These are phyloP conservation scores for Philopotamus ludificatus DNA, from an alignment of 1,140 invertebrate species.

Conservation along the genomic window DNA sequence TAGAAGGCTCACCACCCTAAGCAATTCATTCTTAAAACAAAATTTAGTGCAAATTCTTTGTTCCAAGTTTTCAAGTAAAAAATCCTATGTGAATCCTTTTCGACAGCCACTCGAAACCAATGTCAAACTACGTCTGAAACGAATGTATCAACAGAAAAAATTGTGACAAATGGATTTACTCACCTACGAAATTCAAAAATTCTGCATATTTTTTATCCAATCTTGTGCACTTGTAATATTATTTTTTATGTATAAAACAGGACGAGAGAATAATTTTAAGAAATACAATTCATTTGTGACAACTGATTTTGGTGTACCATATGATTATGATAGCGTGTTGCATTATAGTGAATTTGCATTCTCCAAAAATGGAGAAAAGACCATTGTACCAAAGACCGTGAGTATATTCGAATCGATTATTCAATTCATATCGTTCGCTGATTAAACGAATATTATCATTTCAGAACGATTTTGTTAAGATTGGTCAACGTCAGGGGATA, in stretches of 20 bases:
- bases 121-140: no score
- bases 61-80: no score
- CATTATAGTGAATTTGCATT: slow-evolving; percentile 77
- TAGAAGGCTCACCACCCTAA: no score
- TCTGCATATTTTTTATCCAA: no score
- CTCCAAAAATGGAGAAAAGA: slow-evolving; percentile 67
- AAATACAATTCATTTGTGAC: slow-evolving; percentile 62
- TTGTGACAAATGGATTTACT: background rate
- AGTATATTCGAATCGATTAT: slow-evolving; percentile 16
- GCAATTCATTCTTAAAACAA: no score
- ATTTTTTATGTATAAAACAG: slow-evolving; percentile 46
- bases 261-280: slow-evolving; percentile 66
- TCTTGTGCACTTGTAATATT: no score
- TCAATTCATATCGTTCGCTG: background rate
- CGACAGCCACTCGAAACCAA: no score
- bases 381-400: slow-evolving; percentile 57
- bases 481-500: slow-evolving; percentile 66
- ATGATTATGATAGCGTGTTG: slow-evolving; percentile 80
- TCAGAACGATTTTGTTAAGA: slow-evolving; percentile 42
- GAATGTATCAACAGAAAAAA: slow-evolving; percentile 46
- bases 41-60: no score
- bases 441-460: slow-evolving; percentile 11
- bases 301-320: slow-evolving; percentile 63
- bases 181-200: no score
- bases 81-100: no score